Base-by-base conservation (phyloP, 2,797 vertebrate species). In the Hybognathus amarus region DNA sequence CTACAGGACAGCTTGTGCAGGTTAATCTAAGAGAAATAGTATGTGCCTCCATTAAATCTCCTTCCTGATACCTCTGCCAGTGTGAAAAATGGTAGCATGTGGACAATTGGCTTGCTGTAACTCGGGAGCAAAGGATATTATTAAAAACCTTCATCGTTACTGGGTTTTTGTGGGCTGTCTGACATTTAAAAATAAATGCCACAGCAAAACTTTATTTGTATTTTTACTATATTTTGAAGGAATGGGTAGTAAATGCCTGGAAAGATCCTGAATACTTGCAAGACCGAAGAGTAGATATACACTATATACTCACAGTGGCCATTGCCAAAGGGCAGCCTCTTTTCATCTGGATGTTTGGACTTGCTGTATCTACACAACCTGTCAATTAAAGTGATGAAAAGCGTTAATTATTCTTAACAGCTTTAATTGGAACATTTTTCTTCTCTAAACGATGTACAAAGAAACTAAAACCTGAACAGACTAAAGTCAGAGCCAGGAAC, bases 301-400 rank as follows among this genome's bases (percentile, higher is more conserved):
- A 47, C 82, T 90, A 97, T 84, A 83, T 91, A 97, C 98, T 98
- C 94, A 99, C 98, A 93, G 63, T 99, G 97, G 0, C 97, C 96
- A 52, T 99, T 99, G 87, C 97, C 97, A 96, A 98, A 99, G 92
- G 98, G 96, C 84, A 99, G 95, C 85, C 97, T 95, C 94, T 99
- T 99, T 89, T 98, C 98, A 91, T 97, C 97, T 79, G 95, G 94
- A 87, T 98, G 96, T 92, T 98, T 98, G 91, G 97, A 97, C 93
- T 97, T 99, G 91, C 96, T 96, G 92, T 96, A 96, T 90, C 97
- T 96, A 94, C 97, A 99, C 91, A 98, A 97, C 93, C 98, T 99
- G 93, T 83, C 89, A 93, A 93, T 92, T 86, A 91, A 91, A 93
- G 92, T 87, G 71, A 92, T 87, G 71, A 87, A 90, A 87, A 90